phyloP scores from a whole-genome alignment of 1,140 invertebrate genomes.

The Tachypleus tridentatus region DNA sequence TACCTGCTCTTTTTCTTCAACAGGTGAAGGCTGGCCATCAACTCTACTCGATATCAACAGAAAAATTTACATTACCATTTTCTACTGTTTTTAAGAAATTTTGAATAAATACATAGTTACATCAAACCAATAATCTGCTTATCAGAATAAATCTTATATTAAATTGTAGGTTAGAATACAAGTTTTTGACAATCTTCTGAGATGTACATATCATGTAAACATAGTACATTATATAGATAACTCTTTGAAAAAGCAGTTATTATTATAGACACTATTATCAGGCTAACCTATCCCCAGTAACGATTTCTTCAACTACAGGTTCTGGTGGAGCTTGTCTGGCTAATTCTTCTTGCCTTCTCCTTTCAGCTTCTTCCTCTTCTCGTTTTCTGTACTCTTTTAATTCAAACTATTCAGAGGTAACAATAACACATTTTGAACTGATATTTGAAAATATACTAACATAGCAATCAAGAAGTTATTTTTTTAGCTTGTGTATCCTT shows the following conservation, averaged over 20 bases:
- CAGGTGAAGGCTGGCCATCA: slow-evolving; percentile 47
- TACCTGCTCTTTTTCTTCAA: slow-evolving; percentile 31
- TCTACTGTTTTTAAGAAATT: no score
- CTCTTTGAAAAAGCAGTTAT: no score
- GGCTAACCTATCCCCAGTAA: slow-evolving; percentile 40
- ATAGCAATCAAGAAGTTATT: neutral
- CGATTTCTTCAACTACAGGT: slow-evolving; percentile 43
- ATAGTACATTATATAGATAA: neutral
- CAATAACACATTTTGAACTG: neutral
- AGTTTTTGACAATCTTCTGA: neutral
- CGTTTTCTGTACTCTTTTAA: slow-evolving; percentile 85
- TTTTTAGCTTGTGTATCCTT: neutral
- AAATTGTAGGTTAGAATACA: neutral
- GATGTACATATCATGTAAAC: neutral
- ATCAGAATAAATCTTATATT: no score
- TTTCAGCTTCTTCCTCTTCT: slow-evolving; percentile 43
- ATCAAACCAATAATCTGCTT: no score
- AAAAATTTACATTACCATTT: no score
- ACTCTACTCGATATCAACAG: slow-evolving; percentile 30
- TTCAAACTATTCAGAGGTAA: slow-evolving; percentile 68
- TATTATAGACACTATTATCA: neutral
- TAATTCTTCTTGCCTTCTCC: slow-evolving; percentile 52
- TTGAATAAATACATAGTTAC: no score
- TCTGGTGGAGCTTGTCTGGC: slow-evolving; percentile 48
- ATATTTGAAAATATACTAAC: neutral